A percentile compares a stretch with the other conserved stretches of the same genome.
Conservation (phyloP, 2,888 invertebrate species). For the Dichetophora obliterata region DNA sequence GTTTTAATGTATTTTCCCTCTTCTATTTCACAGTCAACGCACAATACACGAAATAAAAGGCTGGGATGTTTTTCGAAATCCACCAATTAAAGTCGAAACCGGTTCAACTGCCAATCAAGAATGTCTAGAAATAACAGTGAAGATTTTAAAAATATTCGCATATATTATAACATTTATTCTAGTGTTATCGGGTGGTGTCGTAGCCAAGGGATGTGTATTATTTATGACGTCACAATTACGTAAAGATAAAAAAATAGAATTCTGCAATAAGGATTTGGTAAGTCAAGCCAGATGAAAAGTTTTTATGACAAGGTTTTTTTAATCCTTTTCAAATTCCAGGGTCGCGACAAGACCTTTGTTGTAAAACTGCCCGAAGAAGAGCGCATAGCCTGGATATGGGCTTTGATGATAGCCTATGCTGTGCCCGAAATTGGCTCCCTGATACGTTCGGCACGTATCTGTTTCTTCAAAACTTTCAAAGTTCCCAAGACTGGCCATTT, state of each 20-base stretch:
- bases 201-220: conserved; percentile 89
- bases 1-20: neutral
- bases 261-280: conserved; percentile 90
- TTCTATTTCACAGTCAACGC: conserved; percentile 74
- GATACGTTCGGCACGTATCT: conserved; percentile 87
- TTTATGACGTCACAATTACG: conserved; percentile 93
- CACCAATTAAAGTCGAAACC: conserved; percentile 89
- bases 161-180: conserved; percentile 88
- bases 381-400: conserved; percentile 94
- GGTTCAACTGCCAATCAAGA: conserved; percentile 90
- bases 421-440: conserved; percentile 91
- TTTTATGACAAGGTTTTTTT: neutral
- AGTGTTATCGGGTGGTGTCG: conserved; percentile 86
- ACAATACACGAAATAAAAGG: conserved; percentile 90
- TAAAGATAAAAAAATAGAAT: conserved; percentile 80
- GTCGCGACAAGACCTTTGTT: conserved; percentile 86
- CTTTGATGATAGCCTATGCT: conserved; percentile 86
- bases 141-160: conserved; percentile 85
- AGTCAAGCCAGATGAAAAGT: conserved; percentile 48
- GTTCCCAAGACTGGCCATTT: conserved; percentile 73
- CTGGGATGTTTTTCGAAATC: conserved; percentile 97
- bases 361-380: conserved; percentile 87
- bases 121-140: conserved; percentile 87
- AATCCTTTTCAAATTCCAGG: conserved; percentile 71
- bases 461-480: conserved; percentile 90